These are phyloP conservation scores for Trachymyrmex cornetzi DNA, from an alignment of 1,140 invertebrate species.

Conservation along the genomic window DNA sequence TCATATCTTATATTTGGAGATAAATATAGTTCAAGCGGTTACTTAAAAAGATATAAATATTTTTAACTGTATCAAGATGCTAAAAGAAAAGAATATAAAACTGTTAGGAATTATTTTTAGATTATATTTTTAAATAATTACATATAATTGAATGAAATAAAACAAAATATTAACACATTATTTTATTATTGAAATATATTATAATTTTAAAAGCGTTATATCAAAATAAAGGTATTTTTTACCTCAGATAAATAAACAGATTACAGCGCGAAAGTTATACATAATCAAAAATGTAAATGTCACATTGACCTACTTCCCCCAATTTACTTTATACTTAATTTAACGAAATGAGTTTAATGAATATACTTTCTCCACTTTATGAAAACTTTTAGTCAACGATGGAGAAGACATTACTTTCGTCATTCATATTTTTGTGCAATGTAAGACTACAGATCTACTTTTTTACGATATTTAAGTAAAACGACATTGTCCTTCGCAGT, in stretches of 20 bases:
- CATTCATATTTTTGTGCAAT: not conserved
- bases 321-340: constrained; percentile 1
- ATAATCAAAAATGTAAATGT: constrained; percentile 19
- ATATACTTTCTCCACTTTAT: constrained; percentile 16
- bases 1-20: not conserved
- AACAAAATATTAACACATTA: not conserved
- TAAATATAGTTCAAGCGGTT: not conserved
- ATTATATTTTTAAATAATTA: not conserved
- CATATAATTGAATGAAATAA: not conserved
- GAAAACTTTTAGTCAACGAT: not conserved
- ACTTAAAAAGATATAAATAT: not conserved
- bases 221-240: not conserved
- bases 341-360: not conserved
- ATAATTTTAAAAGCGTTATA: not conserved
- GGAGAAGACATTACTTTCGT: not conserved
- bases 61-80: not conserved
- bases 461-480: constrained; percentile 30
- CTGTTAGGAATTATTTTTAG: not conserved
- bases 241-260: not conserved
- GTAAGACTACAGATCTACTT: not conserved
- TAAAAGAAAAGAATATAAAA: not conserved
- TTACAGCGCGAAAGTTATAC: not conserved
- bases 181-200: not conserved
- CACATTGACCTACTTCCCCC: not conserved
- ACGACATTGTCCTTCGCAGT: constrained; percentile 16